Base-by-base conservation (phyloP, 2,888 invertebrate species). In the Dendrolimus houi region DNA sequence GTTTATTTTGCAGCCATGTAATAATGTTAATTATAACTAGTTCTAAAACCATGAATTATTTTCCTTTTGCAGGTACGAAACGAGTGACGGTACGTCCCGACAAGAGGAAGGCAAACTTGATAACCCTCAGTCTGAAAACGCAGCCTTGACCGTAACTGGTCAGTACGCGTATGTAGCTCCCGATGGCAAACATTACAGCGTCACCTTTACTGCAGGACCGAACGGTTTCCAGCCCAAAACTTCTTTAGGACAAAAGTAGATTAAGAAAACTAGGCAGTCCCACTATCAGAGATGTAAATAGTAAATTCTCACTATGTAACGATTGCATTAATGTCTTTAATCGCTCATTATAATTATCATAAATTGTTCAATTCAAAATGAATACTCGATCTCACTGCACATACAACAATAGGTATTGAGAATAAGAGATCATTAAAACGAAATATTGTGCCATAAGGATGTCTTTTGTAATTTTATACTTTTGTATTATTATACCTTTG, bases 101-200 rank as follows among this genome's bases (percentile, higher is more conserved):
- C 92, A 92, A 64, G 94, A 94, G 73, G 91, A 93, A 69, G 94
- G 93, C 29, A 92, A 92, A 62, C 70, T 94, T 2, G 94, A 94
- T 82, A 91, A 92, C 60, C 94, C 94, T 57, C 86, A 92, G 17
- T 83, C 89, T 0, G 94, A 94, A 60, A 92, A 94, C 63, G 94
- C 94, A 63, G 91, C 93, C 7, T 81, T 94, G 6, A 91, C 92
- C 1, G 93, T 94, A 6, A 92, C 91, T 9, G 94, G 94, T 53
- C 90, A 92, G 56, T 92, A 92, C 73, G 86, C 92, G 0, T 94
- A 92, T 86, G 83, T 92, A n/a, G 94, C 92, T 6, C 92, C 92
- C 17, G 94, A 94, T 65, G 94, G 94, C 63, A 92, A 93, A 64
- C 91, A 92, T 58, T 94, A 94, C 79, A 92, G 92, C 2, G 92